Base-by-base conservation (phyloP, 2,113 vertebrate genomes). In the Anguilla rostrata region DNA sequence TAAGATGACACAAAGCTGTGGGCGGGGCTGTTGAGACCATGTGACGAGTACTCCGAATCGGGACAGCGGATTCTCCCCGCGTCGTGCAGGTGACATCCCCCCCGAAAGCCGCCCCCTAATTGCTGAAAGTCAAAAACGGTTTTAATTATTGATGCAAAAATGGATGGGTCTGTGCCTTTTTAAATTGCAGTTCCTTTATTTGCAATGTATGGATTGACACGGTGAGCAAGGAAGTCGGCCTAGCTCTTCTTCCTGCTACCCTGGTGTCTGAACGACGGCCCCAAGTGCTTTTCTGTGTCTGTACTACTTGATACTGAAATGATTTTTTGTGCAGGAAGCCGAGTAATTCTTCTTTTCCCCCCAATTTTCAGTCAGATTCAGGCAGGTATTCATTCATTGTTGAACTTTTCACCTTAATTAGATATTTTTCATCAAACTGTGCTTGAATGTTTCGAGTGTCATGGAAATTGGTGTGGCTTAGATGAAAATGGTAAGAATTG, bases 121-220 rank as follows among this genome's bases (percentile, higher is more conserved):
- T 82, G 43, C 57, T 60, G 16, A 63, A 71, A 57, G 71, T 39
- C 4, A 18, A 43, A 49, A n/a, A 63, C 78, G 63, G 85, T 82
- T 71, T 71, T 81, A 41, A 46, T 18, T 84, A 85, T 40, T 79
- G 26, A 87, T 89, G 82, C 89, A 90, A 90, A 91, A 90, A 88
- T 49, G 71, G 85, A 78, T 15, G 86, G 89, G 88, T 43, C 82
- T 87, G 91, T 92, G 90, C 92, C 91, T 84, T 88, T 86, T 86
- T 87, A 86, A 86, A 89, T 84, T 86, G 87, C 57, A 89, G 84
- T 29, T 8, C 89, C 85, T 88, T 39, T 86, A 82, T 39, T 86
- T 87, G 63, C 84, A 79, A 53, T 86, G 57, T 83, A 39, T 83
- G 49, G 39, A 86, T 84, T 83, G 82, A 53, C 22, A 41, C 83